Evolutionary conservation across 2,888 invertebrate genomes (phyloP).

Genomic region (Microctonus aethiopoides): DNA sequence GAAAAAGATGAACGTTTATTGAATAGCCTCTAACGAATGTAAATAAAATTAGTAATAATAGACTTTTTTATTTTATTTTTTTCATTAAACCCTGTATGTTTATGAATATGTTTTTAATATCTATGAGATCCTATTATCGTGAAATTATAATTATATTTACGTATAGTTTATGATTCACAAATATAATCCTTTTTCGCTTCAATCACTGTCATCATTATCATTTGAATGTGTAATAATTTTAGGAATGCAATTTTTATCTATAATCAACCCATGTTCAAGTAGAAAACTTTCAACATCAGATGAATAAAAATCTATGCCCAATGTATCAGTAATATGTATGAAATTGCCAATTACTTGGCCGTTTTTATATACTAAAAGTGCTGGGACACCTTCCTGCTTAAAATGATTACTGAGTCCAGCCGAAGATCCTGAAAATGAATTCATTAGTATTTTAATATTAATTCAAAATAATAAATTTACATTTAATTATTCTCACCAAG

Average conservation of each 20-base stretch:
- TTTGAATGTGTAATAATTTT: conserved; percentile 63
- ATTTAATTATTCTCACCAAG: conserved; percentile 64
- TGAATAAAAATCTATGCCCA: conserved; percentile 91
- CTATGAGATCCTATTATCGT: conserved; percentile 18
- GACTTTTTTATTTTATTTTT: no score
- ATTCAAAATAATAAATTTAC: neutral
- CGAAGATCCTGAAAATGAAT: conserved; percentile 71
- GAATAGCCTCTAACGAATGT: conserved; percentile 32
- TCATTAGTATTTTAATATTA: conserved; percentile 6
- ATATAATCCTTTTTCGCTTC: conserved; percentile 1
- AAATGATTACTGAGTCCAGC: conserved; percentile 90
- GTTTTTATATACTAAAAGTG: conserved; percentile 89
- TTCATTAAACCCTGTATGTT: neutral
- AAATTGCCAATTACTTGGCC: conserved; percentile 94
- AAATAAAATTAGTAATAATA: neutral
- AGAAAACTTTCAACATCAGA: conserved; percentile 92
- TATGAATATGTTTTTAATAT: conserved; percentile 16
- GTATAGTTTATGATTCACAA: conserved; percentile 11
- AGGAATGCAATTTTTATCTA: conserved; percentile 76
- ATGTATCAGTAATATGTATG: conserved; percentile 84
- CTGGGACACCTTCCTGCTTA: conserved; percentile 88
- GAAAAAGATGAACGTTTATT: conserved; percentile 64
- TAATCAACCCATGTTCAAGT: conserved; percentile 84
- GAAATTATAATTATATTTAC: neutral
- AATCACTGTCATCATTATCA: conserved; percentile 63